Base-by-base conservation (phyloP, 2,113 vertebrate genomes). In the Tyrannus savana region DNA sequence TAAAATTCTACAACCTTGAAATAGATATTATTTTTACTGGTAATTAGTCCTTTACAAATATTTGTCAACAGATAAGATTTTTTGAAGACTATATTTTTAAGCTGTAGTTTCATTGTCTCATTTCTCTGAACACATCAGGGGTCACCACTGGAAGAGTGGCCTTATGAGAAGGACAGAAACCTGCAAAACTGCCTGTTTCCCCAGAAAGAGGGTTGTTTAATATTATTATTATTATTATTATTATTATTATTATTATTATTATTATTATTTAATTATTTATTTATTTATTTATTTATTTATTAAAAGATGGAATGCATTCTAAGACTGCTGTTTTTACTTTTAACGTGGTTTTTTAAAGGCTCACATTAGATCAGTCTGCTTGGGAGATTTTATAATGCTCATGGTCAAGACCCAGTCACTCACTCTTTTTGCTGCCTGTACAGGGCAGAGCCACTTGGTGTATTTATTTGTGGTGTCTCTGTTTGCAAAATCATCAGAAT, bases 381-480 rank as follows among this genome's bases (percentile, higher is more conserved):
- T 53, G 23, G n/a, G 35, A 68, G 27, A 44, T 19, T n/a, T 60
- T 64, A 3, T 33, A 58, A 47, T 1, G 0, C 27, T 22, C 22
- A 6, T 0, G 10, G 62, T 6, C 47, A 18, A 63, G 44, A 19
- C 22, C 10, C 2, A 27, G 3, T 14, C 2, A 5, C 35, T 79
- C 28, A 41, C 3, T 8, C 2, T 1, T 18, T 22, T 9, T 25
- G 14, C 27, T 25, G 14, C 27, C 42, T 10, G 35, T 2, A 9
- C 30, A 16, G 59, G 33, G 31, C 15, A 17, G 39, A 41, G 14
- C 19, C 0, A 0, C 19, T 42, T 14, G 8, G 10, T 0, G 2
- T 3, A 37, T 59, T 84, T 88, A 44, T 47, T 68, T 47, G 42
- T 11, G 23, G 22, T 1, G 46, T 7, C 75, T 39, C 7, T 0